Evolutionary conservation across 2,888 invertebrate genomes (phyloP).

Genomic region (Amblyjoppa proteus): DNA sequence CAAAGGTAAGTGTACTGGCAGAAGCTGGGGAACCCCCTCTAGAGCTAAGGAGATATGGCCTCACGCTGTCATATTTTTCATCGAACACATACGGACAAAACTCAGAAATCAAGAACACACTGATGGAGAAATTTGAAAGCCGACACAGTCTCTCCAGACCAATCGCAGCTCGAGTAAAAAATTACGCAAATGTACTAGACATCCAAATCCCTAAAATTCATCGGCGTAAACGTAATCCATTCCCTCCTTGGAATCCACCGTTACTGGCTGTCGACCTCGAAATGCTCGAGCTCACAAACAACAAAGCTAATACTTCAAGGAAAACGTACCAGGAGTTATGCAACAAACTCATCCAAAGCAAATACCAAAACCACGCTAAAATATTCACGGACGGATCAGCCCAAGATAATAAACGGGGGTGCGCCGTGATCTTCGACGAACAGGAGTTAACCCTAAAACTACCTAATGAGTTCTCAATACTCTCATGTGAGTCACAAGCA

Average conservation of each 20-base stretch:
- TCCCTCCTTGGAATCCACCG: background rate
- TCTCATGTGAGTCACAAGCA: slow-evolving; percentile 26
- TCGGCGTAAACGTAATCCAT: background rate
- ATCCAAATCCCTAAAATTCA: background rate
- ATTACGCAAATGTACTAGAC: background rate
- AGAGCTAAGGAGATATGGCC: slow-evolving; percentile 5
- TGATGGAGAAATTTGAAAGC: background rate
- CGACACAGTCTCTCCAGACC: background rate
- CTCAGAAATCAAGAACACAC: background rate
- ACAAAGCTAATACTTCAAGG: background rate
- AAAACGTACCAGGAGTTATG: background rate
- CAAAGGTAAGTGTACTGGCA: slow-evolving; percentile 20
- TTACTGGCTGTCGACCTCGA: background rate
- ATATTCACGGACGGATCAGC: background rate
- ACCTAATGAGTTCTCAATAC: slow-evolving; percentile 7
- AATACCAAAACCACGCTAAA: background rate
- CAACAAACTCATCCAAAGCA: background rate
- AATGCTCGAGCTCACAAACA: background rate
- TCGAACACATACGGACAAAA: background rate
- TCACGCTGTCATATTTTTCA: background rate
- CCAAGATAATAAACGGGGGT: background rate
- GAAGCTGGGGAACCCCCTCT: slow-evolving; percentile 34
- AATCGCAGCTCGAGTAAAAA: background rate
- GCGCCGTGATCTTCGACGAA: background rate
- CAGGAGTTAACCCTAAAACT: slow-evolving; percentile 13